phyloP scores from a whole-genome alignment of 1,140 invertebrate species.

The Papilio polyxenes region DNA sequence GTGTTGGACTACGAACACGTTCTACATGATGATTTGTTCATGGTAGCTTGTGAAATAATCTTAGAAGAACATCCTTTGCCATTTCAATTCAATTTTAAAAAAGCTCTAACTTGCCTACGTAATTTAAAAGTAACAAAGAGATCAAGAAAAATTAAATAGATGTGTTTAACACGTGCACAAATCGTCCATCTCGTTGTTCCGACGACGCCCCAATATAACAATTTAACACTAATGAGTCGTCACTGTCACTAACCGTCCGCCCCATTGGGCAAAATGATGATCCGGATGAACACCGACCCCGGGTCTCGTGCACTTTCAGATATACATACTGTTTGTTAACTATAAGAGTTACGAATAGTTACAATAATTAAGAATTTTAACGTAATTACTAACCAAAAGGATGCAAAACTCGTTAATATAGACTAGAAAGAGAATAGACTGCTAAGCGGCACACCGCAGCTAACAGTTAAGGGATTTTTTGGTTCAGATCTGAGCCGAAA shows the following conservation, averaged over 20 bases:
- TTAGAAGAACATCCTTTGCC: too few species aligned
- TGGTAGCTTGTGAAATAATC: not conserved
- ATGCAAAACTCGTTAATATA: too few species aligned
- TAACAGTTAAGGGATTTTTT: not conserved
- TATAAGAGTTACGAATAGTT: not conserved
- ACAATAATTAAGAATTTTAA: not conserved
- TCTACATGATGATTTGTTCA: not conserved
- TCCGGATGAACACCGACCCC: conserved; percentile 46
- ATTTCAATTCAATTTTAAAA: not conserved
- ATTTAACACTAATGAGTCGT: conserved; percentile 66
- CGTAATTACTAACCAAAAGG: not conserved
- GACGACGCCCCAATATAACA: conserved; percentile 45
- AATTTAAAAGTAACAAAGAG: not conserved
- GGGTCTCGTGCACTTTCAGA: conserved; percentile 24
- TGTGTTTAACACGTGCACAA: conserved; percentile 21
- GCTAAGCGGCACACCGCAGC: too few species aligned
- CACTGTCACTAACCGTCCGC: conserved; percentile 58
- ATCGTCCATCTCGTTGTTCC: conserved; percentile 34
- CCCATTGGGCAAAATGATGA: conserved; percentile 53
- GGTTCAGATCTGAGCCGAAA: not conserved
- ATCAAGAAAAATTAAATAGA: conserved; percentile 26
- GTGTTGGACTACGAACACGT: not conserved
- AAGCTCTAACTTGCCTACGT: not conserved
- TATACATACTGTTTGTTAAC: conserved; percentile 32
- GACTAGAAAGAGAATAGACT: too few species aligned